Percentiles rank a stretch among this genome's conserved stretches.
phyloP scores from a whole-genome alignment of 2,797 vertebrate species.

The Lophura swinhoii region DNA sequence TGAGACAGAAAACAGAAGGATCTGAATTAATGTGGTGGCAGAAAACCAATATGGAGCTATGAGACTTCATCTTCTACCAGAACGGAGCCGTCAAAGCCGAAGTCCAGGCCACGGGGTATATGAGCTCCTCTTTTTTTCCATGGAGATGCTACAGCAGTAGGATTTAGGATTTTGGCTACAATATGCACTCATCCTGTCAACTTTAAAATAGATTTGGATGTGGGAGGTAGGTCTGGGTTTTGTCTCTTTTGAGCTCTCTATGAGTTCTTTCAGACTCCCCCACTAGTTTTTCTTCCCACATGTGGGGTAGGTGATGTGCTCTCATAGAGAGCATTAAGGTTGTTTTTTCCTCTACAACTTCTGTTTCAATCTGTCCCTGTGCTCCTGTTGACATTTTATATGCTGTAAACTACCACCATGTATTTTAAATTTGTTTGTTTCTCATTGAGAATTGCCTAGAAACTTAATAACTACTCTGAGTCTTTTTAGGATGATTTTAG shows the following conservation, averaged over 20 bases:
- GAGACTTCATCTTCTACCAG: constrained; percentile 16
- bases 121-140: constrained; percentile 65
- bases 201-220: constrained; percentile 78
- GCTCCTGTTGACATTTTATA: neutral
- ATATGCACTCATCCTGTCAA: constrained; percentile 73
- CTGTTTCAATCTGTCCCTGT: neutral
- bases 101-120: constrained; percentile 68
- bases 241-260: neutral
- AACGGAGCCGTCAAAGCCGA: constrained; percentile 72
- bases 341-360: neutral
- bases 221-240: constrained; percentile 64
- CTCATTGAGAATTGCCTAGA: neutral
- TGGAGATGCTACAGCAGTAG: constrained; percentile 65
- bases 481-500: neutral
- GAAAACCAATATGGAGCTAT: neutral
- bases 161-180: constrained; percentile 68
- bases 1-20: neutral
- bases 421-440: neutral
- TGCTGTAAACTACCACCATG: neutral
- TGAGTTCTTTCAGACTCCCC: neutral
- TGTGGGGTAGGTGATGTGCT: fast-evolving
- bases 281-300: fast-evolving
- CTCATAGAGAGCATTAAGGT: neutral
- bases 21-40: fast-evolving
- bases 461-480: neutral